A percentile compares a stretch with the other conserved stretches of the same genome.
Conservation (phyloP, 2,888 invertebrate genomes). For the Sphaerophoria rueppellii region DNA sequence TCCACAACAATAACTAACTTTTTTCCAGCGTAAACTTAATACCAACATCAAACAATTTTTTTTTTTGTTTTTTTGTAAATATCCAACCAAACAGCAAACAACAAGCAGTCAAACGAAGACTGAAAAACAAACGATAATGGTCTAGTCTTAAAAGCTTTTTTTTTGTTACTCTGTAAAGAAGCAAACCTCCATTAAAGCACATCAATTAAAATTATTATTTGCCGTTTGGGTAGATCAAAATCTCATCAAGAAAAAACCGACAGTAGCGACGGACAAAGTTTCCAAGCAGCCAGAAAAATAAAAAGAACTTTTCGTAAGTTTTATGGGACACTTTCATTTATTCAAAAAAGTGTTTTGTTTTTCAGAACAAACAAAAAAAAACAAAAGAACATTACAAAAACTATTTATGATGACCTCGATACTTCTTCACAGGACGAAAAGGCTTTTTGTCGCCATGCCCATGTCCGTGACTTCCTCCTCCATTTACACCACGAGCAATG, state of each 20-base stretch:
- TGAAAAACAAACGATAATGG: neutral
- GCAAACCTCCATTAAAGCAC: slow-evolving; percentile 11
- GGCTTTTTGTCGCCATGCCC: slow-evolving; percentile 26
- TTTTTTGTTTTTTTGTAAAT: slow-evolving; percentile 53
- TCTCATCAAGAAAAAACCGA: neutral
- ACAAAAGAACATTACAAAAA: slow-evolving; percentile 28
- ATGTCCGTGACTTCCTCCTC: slow-evolving; percentile 5
- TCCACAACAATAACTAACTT: slow-evolving; percentile 28
- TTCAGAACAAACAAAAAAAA: slow-evolving; percentile 12
- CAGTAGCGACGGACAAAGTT: slow-evolving; percentile 49
- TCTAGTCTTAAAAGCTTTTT: slow-evolving; percentile 51
- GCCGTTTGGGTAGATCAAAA: slow-evolving; percentile 38
- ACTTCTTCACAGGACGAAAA: slow-evolving; percentile 48
- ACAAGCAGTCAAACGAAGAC: slow-evolving; percentile 2
- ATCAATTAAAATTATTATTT: slow-evolving; percentile 70
- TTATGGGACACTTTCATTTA: slow-evolving; percentile 18
- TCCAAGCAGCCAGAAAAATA: slow-evolving; percentile 11
- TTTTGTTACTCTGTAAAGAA: slow-evolving; percentile 1
- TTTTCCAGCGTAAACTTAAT: neutral
- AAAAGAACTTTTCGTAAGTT: slow-evolving; percentile 26
- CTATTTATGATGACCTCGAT: slow-evolving; percentile 61
- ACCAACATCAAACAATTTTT: slow-evolving; percentile 26
- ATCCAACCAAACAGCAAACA: slow-evolving; percentile 26
- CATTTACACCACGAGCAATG: slow-evolving; percentile 20
- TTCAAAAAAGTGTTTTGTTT: slow-evolving; percentile 31